Base-by-base conservation (phyloP, 2,113 vertebrate genomes). In the Peromyscus polionotus region DNA sequence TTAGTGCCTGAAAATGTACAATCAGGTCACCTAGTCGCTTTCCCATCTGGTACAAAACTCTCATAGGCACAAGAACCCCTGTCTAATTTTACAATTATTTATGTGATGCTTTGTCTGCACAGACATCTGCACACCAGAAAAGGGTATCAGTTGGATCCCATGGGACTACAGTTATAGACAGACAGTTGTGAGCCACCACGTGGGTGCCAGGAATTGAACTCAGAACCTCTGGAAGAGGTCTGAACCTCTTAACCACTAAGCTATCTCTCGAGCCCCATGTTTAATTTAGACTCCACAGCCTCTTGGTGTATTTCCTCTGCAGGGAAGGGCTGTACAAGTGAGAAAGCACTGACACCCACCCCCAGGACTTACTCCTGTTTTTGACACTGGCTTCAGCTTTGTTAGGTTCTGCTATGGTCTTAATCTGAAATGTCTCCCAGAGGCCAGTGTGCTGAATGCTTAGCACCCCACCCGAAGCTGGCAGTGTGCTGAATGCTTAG, bases 281-380 rank as follows among this genome's bases (percentile, higher is more conserved):
- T 95, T 13, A 22, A 36, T 63, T 17, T 61, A n/a, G 65, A 59
- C 3, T 93, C 48, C 70, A 36, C 36, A 65, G 67, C 16, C 1
- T 67, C 61, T 86, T 72, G 33, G 42, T 54, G 31, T 54, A 45
- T 51, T n/a, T 39, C 11, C 22, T 57, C 75, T 2, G 20, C 12
- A 33, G 51, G 51, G 63, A 26, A 14, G 0, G 42, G 3, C 42
- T 24, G 19, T 33, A 4, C 8, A 3, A 36, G 1, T 1, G 7
- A 36, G 16, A 73, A 31, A 36, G 31, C 22, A 33, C n/a, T 24
- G 5, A n/a, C 1, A 4, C 36, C 19, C 36, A n/a, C 2, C 3
- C 4, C 36, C 13, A 48, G 20, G 72, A 68, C 28, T 65, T 19
- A 33, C n/a, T 70, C 42, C 68, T 63, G 57, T 80, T 45, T 67